phyloP scores from a whole-genome alignment of 2,888 invertebrate genomes.

The Subacronicta megacephala region DNA sequence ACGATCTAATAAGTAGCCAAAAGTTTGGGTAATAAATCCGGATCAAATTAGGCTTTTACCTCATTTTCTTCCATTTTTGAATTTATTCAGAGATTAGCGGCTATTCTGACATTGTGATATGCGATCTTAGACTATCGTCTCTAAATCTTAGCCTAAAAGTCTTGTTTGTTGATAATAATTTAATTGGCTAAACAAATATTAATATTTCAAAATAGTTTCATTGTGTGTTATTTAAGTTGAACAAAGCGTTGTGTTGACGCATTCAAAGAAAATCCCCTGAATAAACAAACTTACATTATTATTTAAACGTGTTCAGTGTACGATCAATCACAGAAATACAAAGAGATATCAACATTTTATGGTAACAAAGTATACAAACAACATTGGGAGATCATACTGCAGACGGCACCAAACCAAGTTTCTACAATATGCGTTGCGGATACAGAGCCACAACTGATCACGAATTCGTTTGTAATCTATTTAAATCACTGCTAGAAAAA shows the following conservation, averaged over 20 bases:
- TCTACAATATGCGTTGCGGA: not conserved
- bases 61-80: no score
- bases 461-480: no score
- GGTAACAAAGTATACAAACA: slow-evolving; percentile 15
- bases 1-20: no score
- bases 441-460: not conserved
- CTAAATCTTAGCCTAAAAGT: no score
- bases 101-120: no score
- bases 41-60: no score
- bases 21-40: no score
- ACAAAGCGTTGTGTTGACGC: not conserved
- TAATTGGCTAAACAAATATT: not conserved
- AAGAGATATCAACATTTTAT: not conserved
- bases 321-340: slow-evolving; percentile 4
- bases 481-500: no score
- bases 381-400: not conserved
- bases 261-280: slow-evolving; percentile 7
- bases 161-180: no score
- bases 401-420: not conserved
- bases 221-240: not conserved
- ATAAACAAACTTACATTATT: slow-evolving; percentile 4
- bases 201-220: not conserved
- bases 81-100: no score
- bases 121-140: no score
- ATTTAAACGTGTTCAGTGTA: slow-evolving; percentile 13